phyloP scores from a whole-genome alignment of 2,113 vertebrate genomes.

The Leiothrix lutea region DNA sequence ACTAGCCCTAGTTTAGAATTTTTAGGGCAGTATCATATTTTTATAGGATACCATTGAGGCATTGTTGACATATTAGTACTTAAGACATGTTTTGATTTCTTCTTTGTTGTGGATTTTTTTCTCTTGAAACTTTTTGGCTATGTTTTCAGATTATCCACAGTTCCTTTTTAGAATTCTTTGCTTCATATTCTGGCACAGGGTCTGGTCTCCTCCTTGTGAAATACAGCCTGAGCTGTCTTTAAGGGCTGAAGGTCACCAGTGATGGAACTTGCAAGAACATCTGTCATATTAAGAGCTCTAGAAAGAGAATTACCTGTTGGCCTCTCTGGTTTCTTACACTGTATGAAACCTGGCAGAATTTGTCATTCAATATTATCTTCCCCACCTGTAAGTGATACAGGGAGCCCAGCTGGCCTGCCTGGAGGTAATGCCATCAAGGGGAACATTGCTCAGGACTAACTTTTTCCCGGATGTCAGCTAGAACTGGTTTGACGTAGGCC shows the following conservation, averaged over 20 bases:
- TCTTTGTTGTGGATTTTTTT: neutral
- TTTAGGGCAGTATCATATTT: neutral
- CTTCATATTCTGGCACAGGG: neutral
- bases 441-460: neutral
- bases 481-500: neutral
- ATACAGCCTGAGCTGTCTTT: neutral
- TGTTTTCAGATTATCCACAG: neutral
- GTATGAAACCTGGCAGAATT: neutral
- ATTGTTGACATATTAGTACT: neutral
- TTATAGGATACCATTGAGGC: neutral
- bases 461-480: neutral
- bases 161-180: neutral
- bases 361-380: neutral
- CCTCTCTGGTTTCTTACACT: neutral
- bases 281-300: neutral
- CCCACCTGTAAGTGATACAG: accelerated
- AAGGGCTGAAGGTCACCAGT: neutral
- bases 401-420: neutral
- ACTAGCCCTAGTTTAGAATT: neutral
- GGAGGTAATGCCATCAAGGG: neutral
- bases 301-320: neutral
- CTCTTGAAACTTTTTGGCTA: neutral
- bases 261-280: neutral
- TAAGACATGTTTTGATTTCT: neutral
- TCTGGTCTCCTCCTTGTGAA: neutral